Percentiles rank a stretch among this genome's conserved stretches.
Evolutionary conservation across 1,140 invertebrate species (phyloP).

Genomic region (Drosophila mojavensis): DNA sequence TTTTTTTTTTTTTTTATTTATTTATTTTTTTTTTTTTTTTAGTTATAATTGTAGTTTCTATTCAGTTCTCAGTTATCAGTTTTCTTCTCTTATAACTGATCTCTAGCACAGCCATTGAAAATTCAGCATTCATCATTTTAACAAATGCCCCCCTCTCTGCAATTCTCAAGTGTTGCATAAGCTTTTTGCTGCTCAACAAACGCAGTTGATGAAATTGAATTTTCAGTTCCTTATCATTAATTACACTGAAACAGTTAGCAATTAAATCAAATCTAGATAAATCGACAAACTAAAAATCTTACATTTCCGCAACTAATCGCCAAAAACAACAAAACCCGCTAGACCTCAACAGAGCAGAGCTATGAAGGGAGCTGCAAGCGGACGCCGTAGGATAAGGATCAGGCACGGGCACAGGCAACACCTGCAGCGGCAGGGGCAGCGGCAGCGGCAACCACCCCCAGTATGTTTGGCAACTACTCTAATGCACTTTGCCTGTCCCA

Average conservation of each 20-base stretch:
- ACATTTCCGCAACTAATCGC: conserved; percentile 59
- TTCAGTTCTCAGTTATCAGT: too few relatives aligned
- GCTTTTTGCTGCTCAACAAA: background rate
- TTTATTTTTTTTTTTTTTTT: too few relatives aligned
- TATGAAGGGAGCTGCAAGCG: conserved; percentile 34
- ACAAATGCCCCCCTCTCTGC: background rate
- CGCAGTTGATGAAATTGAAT: background rate
- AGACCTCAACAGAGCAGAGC: conserved; percentile 60
- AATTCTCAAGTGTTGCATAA: background rate
- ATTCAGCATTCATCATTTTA: too few relatives aligned
- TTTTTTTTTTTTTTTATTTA: too few relatives aligned
- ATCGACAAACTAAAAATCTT: conserved; percentile 43
- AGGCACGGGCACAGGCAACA: conserved; percentile 59
- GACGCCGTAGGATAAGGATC: conserved; percentile 13
- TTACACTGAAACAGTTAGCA: background rate
- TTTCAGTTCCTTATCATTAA: background rate
- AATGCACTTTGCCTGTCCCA: conserved; percentile 78
- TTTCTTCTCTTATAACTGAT: too few relatives aligned
- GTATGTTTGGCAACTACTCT: conserved; percentile 27
- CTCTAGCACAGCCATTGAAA: too few relatives aligned
- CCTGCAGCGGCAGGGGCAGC: conserved; percentile 48
- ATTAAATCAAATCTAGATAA: conserved; percentile 65
- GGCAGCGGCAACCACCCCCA: conserved; percentile 12
- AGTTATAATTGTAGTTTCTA: too few relatives aligned
- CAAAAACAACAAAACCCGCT: conserved; percentile 80